Evolutionary conservation across 2,113 vertebrate species (phyloP).

Genomic region (Myanophis thanlyinensis): DNA sequence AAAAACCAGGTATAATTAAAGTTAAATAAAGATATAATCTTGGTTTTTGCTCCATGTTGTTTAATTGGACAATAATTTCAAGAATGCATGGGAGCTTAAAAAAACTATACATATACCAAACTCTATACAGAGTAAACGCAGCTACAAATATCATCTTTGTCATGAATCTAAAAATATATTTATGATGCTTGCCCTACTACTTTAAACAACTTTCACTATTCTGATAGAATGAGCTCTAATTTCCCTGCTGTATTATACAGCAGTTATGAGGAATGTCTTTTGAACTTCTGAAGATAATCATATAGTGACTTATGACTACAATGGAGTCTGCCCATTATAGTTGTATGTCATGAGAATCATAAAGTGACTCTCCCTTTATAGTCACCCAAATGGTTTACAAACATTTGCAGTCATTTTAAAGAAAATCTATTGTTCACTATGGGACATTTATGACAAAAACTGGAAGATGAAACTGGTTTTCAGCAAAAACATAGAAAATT

Average conservation of each 20-base stretch:
- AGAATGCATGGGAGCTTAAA: too few species aligned
- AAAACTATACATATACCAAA: background rate
- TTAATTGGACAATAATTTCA: too few species aligned
- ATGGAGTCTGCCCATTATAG: background rate
- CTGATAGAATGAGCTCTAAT: background rate
- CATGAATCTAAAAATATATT: background rate
- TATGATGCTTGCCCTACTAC: background rate
- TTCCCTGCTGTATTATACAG: background rate
- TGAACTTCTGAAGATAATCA: background rate
- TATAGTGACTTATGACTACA: background rate
- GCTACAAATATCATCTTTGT: background rate
- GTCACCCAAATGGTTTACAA: background rate
- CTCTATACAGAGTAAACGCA: background rate
- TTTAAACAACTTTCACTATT: background rate
- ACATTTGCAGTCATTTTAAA: background rate
- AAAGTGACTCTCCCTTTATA: too few species aligned
- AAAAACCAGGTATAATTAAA: too few species aligned
- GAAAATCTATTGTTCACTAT: background rate
- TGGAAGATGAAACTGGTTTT: background rate
- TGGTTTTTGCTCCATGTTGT: too few species aligned
- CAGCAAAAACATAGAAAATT: background rate
- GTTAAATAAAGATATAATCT: too few species aligned
- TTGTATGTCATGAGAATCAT: background rate
- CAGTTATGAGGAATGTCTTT: background rate
- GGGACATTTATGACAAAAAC: background rate